These are phyloP conservation scores for Apotomis turbidana DNA, from an alignment of 2,888 invertebrate species.

Conservation along the genomic window DNA sequence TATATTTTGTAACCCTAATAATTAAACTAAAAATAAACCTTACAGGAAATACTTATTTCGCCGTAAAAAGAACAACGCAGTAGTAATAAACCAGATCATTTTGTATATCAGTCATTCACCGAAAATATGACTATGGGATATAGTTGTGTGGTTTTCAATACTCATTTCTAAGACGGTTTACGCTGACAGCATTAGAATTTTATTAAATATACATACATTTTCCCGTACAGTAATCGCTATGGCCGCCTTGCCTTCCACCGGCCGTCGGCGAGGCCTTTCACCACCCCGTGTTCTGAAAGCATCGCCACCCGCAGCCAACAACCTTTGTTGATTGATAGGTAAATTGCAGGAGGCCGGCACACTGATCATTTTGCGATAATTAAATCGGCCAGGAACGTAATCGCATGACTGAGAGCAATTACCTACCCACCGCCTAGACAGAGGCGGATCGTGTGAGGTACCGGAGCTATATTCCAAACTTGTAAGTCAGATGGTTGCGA, in stretches of 20 bases:
- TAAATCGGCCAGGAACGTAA: constrained; percentile 82
- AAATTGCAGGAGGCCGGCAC: constrained; percentile 80
- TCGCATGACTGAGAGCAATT: constrained; percentile 83
- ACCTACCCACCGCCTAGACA: constrained; percentile 77
- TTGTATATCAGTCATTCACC: too few species aligned
- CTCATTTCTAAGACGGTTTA: neutral
- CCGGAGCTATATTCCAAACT: constrained; percentile 42
- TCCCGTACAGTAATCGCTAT: neutral
- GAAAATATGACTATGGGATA: too few species aligned
- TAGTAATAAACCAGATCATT: too few species aligned
- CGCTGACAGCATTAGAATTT: neutral
- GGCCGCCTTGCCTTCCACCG: neutral
- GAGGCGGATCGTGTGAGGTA: constrained; percentile 76
- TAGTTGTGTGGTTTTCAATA: too few species aligned
- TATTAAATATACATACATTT: neutral
- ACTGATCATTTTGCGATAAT: constrained; percentile 82
- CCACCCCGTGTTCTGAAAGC: constrained; percentile 53
- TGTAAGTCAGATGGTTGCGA: neutral
- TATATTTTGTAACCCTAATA: too few species aligned
- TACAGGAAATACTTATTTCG: too few species aligned
- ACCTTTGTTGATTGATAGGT: constrained; percentile 78
- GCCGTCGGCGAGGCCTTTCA: constrained; percentile 4
- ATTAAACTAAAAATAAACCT: too few species aligned
- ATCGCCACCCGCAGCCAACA: constrained; percentile 60
- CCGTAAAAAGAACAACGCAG: too few species aligned